These are phyloP conservation scores for Ameiurus melas DNA, from an alignment of 2,113 vertebrate genomes.

Conservation along the genomic window DNA sequence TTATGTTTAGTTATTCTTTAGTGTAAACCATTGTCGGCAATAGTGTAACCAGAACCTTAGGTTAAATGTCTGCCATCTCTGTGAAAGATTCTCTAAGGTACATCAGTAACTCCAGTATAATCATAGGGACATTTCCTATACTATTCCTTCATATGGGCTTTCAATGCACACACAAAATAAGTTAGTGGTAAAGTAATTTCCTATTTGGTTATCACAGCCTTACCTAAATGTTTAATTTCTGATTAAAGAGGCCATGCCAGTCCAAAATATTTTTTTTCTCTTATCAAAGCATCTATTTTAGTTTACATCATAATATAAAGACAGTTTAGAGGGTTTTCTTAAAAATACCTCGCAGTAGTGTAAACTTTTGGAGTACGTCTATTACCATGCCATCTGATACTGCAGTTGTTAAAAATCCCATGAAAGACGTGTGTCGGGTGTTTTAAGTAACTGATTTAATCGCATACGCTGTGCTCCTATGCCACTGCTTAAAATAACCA, in stretches of 20 bases:
- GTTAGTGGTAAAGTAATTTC: background rate
- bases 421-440: background rate
- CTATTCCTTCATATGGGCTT: background rate
- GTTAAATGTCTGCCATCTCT: background rate
- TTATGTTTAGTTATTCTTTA: background rate
- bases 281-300: background rate
- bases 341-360: background rate
- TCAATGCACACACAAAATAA: background rate
- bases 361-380: background rate
- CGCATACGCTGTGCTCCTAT: background rate
- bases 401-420: background rate
- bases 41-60: background rate
- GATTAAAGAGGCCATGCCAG: background rate
- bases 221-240: background rate
- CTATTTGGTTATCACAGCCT: background rate
- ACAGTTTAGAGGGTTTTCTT: background rate
- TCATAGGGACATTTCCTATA: background rate
- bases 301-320: background rate
- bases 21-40: background rate
- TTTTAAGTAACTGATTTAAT: slow-evolving; percentile 1
- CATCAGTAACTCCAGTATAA: background rate
- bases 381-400: background rate
- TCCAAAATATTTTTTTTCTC: background rate
- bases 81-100: background rate
- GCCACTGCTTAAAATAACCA: slow-evolving; percentile 27